Percentiles rank a stretch among this genome's conserved stretches.
Conservation (phyloP, 2,888 invertebrate species). For the Hemistola chrysoprasaria region DNA sequence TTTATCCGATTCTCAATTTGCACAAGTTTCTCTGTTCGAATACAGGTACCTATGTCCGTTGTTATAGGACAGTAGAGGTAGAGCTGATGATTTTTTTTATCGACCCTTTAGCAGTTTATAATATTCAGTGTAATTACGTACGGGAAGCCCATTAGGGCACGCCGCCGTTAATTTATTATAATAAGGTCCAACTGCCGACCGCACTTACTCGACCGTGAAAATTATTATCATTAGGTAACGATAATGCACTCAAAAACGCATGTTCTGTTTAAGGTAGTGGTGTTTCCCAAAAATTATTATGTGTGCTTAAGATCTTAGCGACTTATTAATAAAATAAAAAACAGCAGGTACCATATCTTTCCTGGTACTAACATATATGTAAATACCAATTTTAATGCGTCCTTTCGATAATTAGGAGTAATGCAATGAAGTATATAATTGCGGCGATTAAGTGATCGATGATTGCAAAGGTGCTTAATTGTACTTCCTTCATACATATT, state of each 20-base stretch:
- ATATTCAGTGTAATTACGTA: slow-evolving; percentile 65
- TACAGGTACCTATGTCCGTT: no score
- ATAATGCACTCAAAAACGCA: slow-evolving; percentile 44
- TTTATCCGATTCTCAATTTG: no score
- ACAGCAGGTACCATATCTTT: no score
- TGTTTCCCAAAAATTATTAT: slow-evolving; percentile 13
- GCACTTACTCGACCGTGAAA: slow-evolving; percentile 69
- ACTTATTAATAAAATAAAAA: no score
- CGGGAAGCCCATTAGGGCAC: slow-evolving; percentile 65
- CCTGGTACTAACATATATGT: no score
- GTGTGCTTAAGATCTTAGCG: neutral
- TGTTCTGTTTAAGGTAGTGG: slow-evolving; percentile 19
- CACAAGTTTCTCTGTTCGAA: no score
- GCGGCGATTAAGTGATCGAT: no score
- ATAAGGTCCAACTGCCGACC: slow-evolving; percentile 75
- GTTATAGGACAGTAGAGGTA: no score
- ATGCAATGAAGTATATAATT: no score
- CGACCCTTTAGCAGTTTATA: slow-evolving; percentile 62
- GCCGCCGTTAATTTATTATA: slow-evolving; percentile 75
- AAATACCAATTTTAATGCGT: no score
- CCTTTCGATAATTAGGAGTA: no score
- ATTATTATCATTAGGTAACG: slow-evolving; percentile 70
- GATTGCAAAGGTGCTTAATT: no score
- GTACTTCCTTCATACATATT: slow-evolving; percentile 11
- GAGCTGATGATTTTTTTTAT: slow-evolving; percentile 40